Percentiles rank a stretch among this genome's conserved stretches.
phyloP scores from a whole-genome alignment of 2,113 vertebrate genomes.

The Ceyx margarethae region DNA sequence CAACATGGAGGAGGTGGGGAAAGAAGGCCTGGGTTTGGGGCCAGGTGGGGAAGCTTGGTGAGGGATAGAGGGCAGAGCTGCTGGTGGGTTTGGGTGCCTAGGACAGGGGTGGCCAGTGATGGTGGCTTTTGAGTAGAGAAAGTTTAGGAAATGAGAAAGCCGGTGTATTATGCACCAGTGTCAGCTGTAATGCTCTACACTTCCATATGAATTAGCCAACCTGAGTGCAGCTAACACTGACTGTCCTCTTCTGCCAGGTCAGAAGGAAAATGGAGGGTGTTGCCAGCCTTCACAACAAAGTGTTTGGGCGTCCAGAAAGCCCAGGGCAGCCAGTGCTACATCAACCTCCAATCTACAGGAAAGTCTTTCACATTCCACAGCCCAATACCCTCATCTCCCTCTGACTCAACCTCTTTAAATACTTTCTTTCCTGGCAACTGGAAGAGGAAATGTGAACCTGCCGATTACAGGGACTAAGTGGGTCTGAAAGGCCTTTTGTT shows the following conservation, averaged over 20 bases:
- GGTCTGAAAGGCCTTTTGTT: constrained; percentile 66
- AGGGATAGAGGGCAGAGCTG: background rate
- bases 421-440: background rate
- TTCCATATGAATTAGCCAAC: background rate
- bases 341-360: background rate
- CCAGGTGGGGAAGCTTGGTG: fast-evolving
- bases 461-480: constrained; percentile 49
- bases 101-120: background rate
- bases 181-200: background rate
- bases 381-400: background rate
- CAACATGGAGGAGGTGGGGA: background rate
- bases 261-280: background rate
- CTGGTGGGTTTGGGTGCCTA: background rate
- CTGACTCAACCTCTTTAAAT: constrained; percentile 1
- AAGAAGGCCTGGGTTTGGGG: background rate
- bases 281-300: background rate
- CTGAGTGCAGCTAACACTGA: background rate
- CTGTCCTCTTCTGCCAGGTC: constrained; percentile 8
- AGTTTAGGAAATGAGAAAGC: background rate
- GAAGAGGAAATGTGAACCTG: constrained; percentile 45
- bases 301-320: background rate
- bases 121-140: background rate
- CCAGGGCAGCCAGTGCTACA: background rate
- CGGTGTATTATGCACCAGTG: background rate
- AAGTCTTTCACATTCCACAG: background rate